Base-by-base conservation (phyloP, 2,797 vertebrate genomes). In the Huso huso region DNA sequence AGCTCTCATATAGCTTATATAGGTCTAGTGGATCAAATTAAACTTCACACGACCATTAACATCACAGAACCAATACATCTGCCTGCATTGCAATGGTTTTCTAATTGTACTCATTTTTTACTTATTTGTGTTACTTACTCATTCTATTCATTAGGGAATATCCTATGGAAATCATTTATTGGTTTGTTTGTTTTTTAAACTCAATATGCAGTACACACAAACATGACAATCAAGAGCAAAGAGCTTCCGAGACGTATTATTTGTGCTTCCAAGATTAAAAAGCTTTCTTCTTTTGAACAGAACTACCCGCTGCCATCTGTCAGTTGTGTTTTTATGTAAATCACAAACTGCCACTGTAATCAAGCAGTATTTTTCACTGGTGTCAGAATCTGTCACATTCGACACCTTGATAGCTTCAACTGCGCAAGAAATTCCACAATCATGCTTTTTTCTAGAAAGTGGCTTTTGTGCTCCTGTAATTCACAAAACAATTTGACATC, bases 341-440 rank as follows among this genome's bases (percentile, higher is more conserved):
- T 72, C 65, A 76, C 37, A 73, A 68, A 61, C 71, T 69, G 70
- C 68, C 67, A 65, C 55, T 58, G 55, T 58, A 58, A 58, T 58
- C 6, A n/a, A 12, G 12, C 55, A 2, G 55, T 58, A 11, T 58
- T 58, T 58, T 2, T 12, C 55, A 6, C 8, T 12, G 13, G 55
- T n/a, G 12, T 58, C 12, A 58, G 55, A 13, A 58, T 58, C 55
- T 58, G 55, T 58, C 55, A 58, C 11, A 58, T 58, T 58, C 12
- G 55, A 58, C 62, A 49, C 51, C 61, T 53, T 13, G 53, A 66
- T n/a, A 8, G 53, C 65, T 66, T 57, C 50, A 58, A 58, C 10
- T 18, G 53, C 53, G 5, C 53, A 70, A 65, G 64, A 68, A 70
- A 64, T 61, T 68, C 71, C 12, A 66, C 63, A 70, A 73, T 73